Conservation (phyloP, 2,888 invertebrate species). For the Lydus trimaculatus region DNA sequence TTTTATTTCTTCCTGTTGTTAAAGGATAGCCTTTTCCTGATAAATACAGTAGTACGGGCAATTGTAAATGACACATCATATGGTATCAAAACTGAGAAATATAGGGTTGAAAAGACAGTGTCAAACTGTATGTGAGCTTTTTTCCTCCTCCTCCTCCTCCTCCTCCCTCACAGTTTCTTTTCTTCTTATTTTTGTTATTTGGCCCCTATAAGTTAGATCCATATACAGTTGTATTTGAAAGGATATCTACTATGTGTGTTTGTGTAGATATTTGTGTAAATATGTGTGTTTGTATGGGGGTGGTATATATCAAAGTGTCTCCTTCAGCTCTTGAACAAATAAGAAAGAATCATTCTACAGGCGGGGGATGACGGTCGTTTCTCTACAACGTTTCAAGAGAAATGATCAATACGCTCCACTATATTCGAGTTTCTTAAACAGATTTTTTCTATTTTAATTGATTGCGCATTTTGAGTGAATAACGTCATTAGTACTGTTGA, state of each 20-base stretch:
- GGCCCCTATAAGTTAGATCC: not conserved
- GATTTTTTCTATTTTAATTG: no score
- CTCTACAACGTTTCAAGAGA: constrained; percentile 14
- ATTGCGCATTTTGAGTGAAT: no score
- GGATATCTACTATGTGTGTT: no score
- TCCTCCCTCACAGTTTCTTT: no score
- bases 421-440: not conserved
- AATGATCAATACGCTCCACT: not conserved
- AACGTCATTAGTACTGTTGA: no score
- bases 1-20: not conserved
- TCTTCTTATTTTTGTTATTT: constrained; percentile 1
- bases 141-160: constrained; percentile 15
- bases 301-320: constrained; percentile 51
- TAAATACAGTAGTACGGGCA: not conserved
- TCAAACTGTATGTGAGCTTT: constrained; percentile 25
- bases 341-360: constrained; percentile 49
- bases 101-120: constrained; percentile 18
- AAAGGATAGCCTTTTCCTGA: not conserved
- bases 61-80: no score
- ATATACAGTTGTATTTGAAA: no score
- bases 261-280: no score
- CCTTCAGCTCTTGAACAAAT: constrained; percentile 51
- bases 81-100: constrained; percentile 18
- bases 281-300: constrained; percentile 27
- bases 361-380: constrained; percentile 37